phyloP scores from a whole-genome alignment of 2,888 invertebrate genomes.

The Tinea semifulvella region DNA sequence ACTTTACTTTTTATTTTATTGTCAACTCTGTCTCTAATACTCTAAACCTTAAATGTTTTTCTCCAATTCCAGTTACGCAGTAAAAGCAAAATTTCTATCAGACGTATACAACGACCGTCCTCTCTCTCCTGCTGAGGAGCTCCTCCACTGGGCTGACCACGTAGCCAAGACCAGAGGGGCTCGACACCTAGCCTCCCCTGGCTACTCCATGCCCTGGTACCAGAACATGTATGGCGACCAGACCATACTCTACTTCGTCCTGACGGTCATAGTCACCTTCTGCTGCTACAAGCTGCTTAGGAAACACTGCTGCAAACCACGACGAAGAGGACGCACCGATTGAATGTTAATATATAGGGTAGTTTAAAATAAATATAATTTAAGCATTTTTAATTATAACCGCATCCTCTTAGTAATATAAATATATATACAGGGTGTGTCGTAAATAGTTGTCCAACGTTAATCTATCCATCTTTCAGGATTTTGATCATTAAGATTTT shows the following conservation, averaged over 20 bases:
- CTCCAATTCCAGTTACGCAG: slow-evolving; percentile 7
- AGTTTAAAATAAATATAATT: too few species aligned
- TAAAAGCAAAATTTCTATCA: neutral
- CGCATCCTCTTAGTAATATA: too few species aligned
- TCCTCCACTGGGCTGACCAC: slow-evolving; percentile 8
- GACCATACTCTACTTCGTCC: neutral
- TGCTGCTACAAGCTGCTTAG: neutral
- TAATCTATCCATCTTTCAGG: too few species aligned
- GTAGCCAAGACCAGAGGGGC: neutral
- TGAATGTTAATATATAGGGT: too few species aligned
- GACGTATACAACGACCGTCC: slow-evolving; percentile 1
- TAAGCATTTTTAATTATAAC: too few species aligned
- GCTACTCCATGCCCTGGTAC: slow-evolving; percentile 2
- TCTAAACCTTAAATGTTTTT: too few species aligned
- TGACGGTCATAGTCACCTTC: neutral
- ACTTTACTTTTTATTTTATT: too few species aligned
- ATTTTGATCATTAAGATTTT: too few species aligned
- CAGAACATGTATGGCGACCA: neutral
- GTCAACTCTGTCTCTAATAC: too few species aligned
- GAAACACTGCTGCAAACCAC: neutral
- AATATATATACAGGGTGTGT: too few species aligned
- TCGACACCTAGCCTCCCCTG: neutral
- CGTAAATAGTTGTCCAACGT: too few species aligned
- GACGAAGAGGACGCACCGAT: neutral
- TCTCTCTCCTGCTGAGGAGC: neutral